Base-by-base conservation (phyloP, 37 sponge, comb jelly and placozoan species). In the Chondrilla cf. caribensis region DNA sequence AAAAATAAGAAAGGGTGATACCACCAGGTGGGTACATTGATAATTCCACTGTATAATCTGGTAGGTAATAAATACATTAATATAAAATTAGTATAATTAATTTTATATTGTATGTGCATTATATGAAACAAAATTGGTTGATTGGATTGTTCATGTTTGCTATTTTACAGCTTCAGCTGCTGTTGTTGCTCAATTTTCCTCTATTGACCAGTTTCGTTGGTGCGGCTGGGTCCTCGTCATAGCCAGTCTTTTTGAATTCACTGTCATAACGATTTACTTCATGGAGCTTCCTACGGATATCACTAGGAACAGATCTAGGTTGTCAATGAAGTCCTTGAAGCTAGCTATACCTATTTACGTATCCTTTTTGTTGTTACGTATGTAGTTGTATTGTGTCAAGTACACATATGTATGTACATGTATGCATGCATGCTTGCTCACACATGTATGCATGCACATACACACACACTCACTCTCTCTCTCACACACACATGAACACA, bases 121-220 rank as follows among this genome's bases (percentile, higher is more conserved):
- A n/a, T n/a, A n/a, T n/a, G n/a, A n/a, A n/a, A n/a, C n/a, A n/a
- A n/a, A n/a, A n/a, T n/a, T n/a, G n/a, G n/a, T n/a, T n/a, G n/a
- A n/a, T n/a, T n/a, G n/a, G n/a, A n/a, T n/a, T n/a, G n/a, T n/a
- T n/a, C n/a, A n/a, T n/a, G n/a, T n/a, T n/a, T n/a, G n/a, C n/a
- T n/a, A n/a, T n/a, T n/a, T n/a, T n/a, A n/a, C 42, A 82, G 87
- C 62, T 33, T 8, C 82, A 15, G 78, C 83, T 44, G 83, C 87
- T 18, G n/a, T 87, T 47, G 83, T 77, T 21, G 77, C 78, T 51
- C 87, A 87, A 64, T 70, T 87, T 14, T 82, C 87, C 2, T 47
- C 37, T 22, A 41, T 87, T 38, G 87, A 87, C 54, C 79, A 38
- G 41, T 87, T 87, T 42, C 65, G 87, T 7, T 87, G 87, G 87